Base-by-base conservation (phyloP, 2,113 vertebrate species). In the Psilopsiagon aurifrons region DNA sequence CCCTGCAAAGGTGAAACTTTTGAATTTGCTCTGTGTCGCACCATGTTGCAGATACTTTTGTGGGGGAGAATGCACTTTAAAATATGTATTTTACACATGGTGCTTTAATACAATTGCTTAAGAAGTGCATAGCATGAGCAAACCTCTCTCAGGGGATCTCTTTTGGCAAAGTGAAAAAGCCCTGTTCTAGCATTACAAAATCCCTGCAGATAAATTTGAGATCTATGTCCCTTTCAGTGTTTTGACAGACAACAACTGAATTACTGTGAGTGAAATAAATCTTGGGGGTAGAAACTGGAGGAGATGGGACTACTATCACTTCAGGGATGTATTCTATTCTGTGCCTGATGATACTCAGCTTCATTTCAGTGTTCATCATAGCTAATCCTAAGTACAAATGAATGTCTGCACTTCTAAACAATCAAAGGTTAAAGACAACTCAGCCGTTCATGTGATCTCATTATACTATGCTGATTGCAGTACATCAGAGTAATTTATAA, bases 381-480 rank as follows among this genome's bases (percentile, higher is more conserved):
- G 7, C 91, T 96, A 89, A 95, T 93, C 92, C 77, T 80, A 63
- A 74, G 95, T 84, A 95, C 78, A 95, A 94, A 94, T 78, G 91
- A 97, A 90, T 95, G 90, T 75, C 91, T 94, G 63, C 90, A 95
- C 95, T 98, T 96, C 97, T 96, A 97, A 98, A 97, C 97, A 97
- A 97, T 95, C 97, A 96, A 85, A 97, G 97, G 97, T 97, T 97
- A 97, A 97, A 97, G 95, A 96, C 44, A 29, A 85, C 86, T 95
- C 94, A 75, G 85, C 93, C 97, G 94, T 95, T 98, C 97, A 92
- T 97, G 74, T 95, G 95, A 92, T 97, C 94, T 96, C 96, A 90
- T 95, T 97, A 96, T 95, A 84, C 91, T 95, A 82, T 73, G 93
- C 91, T 97, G 95, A 97, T 97, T 97, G 97, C 96, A 97, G 94